Conservation (phyloP, 2,888 invertebrate species). For the Clostera curtula region DNA sequence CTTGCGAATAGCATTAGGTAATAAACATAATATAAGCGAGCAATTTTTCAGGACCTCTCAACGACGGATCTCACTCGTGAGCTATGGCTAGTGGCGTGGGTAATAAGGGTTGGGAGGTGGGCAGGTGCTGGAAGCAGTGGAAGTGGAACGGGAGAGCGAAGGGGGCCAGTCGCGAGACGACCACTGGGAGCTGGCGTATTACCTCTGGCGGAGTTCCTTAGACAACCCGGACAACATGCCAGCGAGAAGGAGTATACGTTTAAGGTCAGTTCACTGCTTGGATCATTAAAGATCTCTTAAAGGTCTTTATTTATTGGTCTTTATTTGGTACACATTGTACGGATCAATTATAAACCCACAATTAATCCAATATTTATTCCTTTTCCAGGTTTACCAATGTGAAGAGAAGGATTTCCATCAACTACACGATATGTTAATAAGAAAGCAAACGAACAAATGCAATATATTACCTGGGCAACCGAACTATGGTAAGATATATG, state of each 20-base stretch:
- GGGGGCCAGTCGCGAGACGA: constrained; percentile 77
- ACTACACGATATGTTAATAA: constrained; percentile 91
- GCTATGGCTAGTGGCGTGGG: constrained; percentile 91
- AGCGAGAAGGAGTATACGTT: constrained; percentile 87
- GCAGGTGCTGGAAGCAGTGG: constrained; percentile 65
- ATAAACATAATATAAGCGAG: neutral
- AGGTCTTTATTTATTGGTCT: too few species aligned
- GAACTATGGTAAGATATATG: constrained; percentile 81
- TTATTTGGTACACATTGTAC: too few species aligned
- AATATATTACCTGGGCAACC: constrained; percentile 88
- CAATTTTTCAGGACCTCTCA: constrained; percentile 81
- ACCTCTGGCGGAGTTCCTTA: constrained; percentile 80
- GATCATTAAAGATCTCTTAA: too few species aligned
- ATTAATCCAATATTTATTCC: too few species aligned
- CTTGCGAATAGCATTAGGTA: neutral
- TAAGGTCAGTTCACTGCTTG: constrained; percentile 63
- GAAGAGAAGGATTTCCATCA: constrained; percentile 94
- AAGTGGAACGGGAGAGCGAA: constrained; percentile 67
- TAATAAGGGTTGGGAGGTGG: constrained; percentile 92
- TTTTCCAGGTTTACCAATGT: constrained; percentile 83
- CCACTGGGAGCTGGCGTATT: constrained; percentile 93
- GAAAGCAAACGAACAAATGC: constrained; percentile 88
- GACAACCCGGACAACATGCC: constrained; percentile 71
- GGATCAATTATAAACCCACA: too few species aligned
- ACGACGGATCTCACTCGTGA: constrained; percentile 89